Evolutionary conservation across 1,140 invertebrate species (phyloP), one percentile per base, ranked within the genome.

Genomic region (Drosophila sturtevanti): DNA sequence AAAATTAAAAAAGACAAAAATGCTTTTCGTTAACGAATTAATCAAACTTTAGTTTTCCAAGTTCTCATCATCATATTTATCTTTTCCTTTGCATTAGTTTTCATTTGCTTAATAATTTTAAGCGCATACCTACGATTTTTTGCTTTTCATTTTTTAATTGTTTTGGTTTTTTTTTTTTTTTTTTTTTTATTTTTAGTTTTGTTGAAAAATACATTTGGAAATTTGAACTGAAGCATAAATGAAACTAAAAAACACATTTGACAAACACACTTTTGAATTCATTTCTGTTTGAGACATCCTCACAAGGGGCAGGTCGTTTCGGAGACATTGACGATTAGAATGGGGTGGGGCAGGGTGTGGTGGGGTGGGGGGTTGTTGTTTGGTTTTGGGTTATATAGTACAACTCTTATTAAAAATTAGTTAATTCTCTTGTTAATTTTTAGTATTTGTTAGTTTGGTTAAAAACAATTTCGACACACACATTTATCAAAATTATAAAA

Each of bases 21-120:
- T 86, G 81, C 78, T 79, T 90, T 90, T 90, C 86, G 78, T 90
- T 86, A 89, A 90, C 84, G 84, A 89, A 89, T 80, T 89, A 68
- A 77, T 87, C 67, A 87, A 73, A 89, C 72, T 84, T 87, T 55
- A 60, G 74, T 75, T 64, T 55, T 31, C 44, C 58, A 67, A 14
- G 38, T 41, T 41, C 38, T 41, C 38, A 41, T 44, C 16, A 16
- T 44, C 41, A 44, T 44, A 9, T 44, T 44, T 21, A 21, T 21
- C 41, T 21, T 48, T 9, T 41, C n/a, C 14, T 41, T 41, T 48
- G 41, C 41, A 44, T 44, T 44, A 16, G 14, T 12, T 9, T 44
- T 44, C 4, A 4, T 61, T 61, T 59, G 27, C 10, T 72, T 74
- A 31, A 31, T 65, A 65, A 51, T 35, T 77, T 70, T 63, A 69